Conservation (phyloP, 1,140 invertebrate genomes). For the Diabrotica virgifera region DNA sequence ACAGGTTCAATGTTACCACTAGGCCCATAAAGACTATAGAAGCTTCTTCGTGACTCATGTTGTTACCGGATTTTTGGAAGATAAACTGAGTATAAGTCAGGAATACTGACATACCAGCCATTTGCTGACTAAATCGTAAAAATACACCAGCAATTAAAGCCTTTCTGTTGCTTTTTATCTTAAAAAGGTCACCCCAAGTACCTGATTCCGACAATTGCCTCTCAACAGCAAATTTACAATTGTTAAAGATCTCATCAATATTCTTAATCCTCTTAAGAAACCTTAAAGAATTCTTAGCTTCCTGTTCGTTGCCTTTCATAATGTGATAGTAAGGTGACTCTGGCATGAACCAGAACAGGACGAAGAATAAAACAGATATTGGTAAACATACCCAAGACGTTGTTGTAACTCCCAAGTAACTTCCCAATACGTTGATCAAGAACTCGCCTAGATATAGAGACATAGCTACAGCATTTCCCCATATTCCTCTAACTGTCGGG, state of each 20-base stretch:
- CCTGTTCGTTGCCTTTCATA: slow-evolving; percentile 32
- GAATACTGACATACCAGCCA: slow-evolving; percentile 34
- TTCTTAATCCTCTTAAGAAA: slow-evolving; percentile 52
- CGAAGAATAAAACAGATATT: not conserved
- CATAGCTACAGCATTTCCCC: slow-evolving; percentile 49
- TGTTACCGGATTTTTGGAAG: slow-evolving; percentile 29
- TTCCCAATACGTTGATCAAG: slow-evolving; percentile 49
- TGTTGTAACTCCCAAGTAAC: slow-evolving; percentile 19
- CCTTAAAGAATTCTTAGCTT: slow-evolving; percentile 34
- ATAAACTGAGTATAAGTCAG: slow-evolving; percentile 36
- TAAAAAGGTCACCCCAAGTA: slow-evolving; percentile 31
- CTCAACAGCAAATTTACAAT: slow-evolving; percentile 34
- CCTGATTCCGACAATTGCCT: slow-evolving; percentile 34
- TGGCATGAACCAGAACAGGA: slow-evolving; percentile 33
- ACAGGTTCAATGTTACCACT: not conserved
- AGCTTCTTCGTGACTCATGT: slow-evolving; percentile 4
- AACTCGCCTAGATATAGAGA: slow-evolving; percentile 54
- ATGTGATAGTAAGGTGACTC: slow-evolving; percentile 42
- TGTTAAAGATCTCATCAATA: slow-evolving; percentile 33
- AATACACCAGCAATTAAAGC: slow-evolving; percentile 35
- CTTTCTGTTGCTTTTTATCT: slow-evolving; percentile 37
- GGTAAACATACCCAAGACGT: slow-evolving; percentile 22
- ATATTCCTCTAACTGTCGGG: slow-evolving; percentile 60
- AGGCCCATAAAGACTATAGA: slow-evolving; percentile 3
- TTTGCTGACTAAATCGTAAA: slow-evolving; percentile 32